Evolutionary conservation across 2,113 vertebrate species (phyloP).

Genomic region (Hippocampus mohnikei): DNA sequence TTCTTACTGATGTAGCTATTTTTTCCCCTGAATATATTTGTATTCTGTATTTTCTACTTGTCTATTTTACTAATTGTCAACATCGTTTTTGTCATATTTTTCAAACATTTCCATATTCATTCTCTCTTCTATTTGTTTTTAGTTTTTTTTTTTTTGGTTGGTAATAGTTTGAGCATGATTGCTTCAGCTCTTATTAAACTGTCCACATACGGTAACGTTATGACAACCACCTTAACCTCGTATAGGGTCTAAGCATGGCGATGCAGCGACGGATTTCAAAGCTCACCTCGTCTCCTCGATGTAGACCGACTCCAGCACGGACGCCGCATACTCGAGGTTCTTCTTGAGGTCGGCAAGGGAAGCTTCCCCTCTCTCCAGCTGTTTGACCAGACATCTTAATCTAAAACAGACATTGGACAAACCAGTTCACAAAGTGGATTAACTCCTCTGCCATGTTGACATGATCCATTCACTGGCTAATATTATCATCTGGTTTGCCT

Average conservation of each 20-base stretch:
- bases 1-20: neutral
- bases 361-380: conserved; percentile 92
- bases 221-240: too few species aligned
- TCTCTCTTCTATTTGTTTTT: too few species aligned
- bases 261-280: neutral
- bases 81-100: neutral
- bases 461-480: conserved; percentile 38
- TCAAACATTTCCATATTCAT: too few species aligned
- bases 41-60: neutral
- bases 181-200: too few species aligned
- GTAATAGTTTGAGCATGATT: too few species aligned
- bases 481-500: conserved; percentile 29
- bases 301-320: conserved; percentile 94
- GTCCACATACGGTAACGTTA: too few species aligned
- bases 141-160: too few species aligned
- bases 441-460: conserved; percentile 23
- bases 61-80: neutral
- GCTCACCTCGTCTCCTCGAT: conserved; percentile 92
- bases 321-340: conserved; percentile 94
- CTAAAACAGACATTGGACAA: conserved; percentile 67
- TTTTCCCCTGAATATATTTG: neutral
- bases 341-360: conserved; percentile 94
- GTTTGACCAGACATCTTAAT: conserved; percentile 92
- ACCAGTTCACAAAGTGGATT: conserved; percentile 51
- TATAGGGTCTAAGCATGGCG: too few species aligned